Evolutionary conservation across 2,888 invertebrate species (phyloP).

Genomic region (Busseola fusca): DNA sequence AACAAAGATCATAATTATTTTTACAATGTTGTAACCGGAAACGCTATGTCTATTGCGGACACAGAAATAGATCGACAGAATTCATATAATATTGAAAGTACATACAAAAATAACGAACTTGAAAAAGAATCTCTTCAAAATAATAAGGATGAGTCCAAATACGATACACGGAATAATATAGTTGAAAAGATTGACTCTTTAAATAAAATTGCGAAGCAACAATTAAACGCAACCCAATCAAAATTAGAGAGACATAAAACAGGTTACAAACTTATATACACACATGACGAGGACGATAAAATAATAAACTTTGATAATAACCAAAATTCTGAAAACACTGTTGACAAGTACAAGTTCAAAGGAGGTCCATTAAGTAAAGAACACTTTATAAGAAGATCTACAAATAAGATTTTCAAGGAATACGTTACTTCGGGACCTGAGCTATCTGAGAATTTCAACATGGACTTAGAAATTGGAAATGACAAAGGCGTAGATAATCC

Average conservation of each 20-base stretch:
- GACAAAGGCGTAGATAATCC: conserved; percentile 71
- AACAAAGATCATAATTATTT: conserved; percentile 10
- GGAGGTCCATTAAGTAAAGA: conserved; percentile 20
- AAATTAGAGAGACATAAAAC: conserved; percentile 1
- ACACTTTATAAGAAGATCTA: conserved; percentile 35
- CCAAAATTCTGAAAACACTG: conserved; percentile 13
- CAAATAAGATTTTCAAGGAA: conserved; percentile 4
- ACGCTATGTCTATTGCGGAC: conserved; percentile 3
- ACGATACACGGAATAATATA: conserved; percentile 23
- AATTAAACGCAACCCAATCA: conserved; percentile 30
- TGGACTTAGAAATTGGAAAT: conserved; percentile 2
- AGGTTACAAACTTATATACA: conserved; percentile 12
- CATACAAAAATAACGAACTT: background rate
- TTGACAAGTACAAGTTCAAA: conserved; percentile 8
- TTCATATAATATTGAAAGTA: conserved; percentile 1
- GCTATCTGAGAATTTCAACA: conserved; percentile 11
- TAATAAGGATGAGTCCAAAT: conserved; percentile 12
- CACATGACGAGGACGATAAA: background rate
- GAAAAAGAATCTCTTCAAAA: background rate
- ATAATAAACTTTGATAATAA: conserved; percentile 2
- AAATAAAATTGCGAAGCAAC: conserved; percentile 40
- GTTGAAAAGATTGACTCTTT: conserved; percentile 45
- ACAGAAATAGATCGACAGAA: conserved; percentile 12
- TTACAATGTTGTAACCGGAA: conserved; percentile 2
- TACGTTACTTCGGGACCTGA: background rate